Percentiles rank a stretch among this genome's conserved stretches.
Evolutionary conservation across 2,888 invertebrate species (phyloP).

Genomic region (Tiphia femorata): DNA sequence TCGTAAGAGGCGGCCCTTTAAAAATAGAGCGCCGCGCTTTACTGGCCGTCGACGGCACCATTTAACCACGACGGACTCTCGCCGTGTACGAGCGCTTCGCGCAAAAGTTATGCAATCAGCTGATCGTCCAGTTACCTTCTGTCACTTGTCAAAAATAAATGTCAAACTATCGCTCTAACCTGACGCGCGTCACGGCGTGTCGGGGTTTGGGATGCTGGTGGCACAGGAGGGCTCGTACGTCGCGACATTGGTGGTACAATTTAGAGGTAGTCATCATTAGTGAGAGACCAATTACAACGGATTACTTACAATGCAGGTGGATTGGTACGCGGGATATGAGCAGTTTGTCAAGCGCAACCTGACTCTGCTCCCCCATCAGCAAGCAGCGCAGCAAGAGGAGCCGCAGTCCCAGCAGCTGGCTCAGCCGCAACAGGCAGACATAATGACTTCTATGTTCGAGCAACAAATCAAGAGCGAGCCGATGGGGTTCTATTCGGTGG

Average conservation of each 20-base stretch:
- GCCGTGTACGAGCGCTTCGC: slow-evolving; percentile 41
- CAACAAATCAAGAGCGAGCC: slow-evolving; percentile 80
- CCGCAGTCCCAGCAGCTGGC: slow-evolving; percentile 50
- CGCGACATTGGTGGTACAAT: no score
- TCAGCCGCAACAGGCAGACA: slow-evolving; percentile 56
- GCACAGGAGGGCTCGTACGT: neutral
- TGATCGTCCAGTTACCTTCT: slow-evolving; percentile 64
- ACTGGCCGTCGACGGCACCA: slow-evolving; percentile 24
- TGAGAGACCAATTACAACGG: slow-evolving; percentile 22
- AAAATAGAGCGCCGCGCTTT: slow-evolving; percentile 47
- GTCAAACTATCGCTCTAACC: slow-evolving; percentile 58
- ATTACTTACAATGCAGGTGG: slow-evolving; percentile 58
- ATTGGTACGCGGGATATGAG: slow-evolving; percentile 70
- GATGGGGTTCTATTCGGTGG: slow-evolving; percentile 74
- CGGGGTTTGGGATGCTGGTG: slow-evolving; percentile 1
- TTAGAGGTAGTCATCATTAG: no score
- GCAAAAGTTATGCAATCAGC: slow-evolving; percentile 69
- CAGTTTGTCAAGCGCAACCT: slow-evolving; percentile 70
- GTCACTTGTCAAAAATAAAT: slow-evolving; percentile 69
- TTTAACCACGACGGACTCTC: slow-evolving; percentile 28
- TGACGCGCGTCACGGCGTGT: slow-evolving; percentile 33
- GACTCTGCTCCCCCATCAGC: slow-evolving; percentile 69
- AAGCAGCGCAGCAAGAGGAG: slow-evolving; percentile 54
- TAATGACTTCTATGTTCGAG: slow-evolving; percentile 75
- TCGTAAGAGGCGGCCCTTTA: slow-evolving; percentile 39